A percentile compares a stretch with the other conserved stretches of the same genome.
Conservation (phyloP, 2,113 vertebrate species). For the Meleagris gallopavo region DNA sequence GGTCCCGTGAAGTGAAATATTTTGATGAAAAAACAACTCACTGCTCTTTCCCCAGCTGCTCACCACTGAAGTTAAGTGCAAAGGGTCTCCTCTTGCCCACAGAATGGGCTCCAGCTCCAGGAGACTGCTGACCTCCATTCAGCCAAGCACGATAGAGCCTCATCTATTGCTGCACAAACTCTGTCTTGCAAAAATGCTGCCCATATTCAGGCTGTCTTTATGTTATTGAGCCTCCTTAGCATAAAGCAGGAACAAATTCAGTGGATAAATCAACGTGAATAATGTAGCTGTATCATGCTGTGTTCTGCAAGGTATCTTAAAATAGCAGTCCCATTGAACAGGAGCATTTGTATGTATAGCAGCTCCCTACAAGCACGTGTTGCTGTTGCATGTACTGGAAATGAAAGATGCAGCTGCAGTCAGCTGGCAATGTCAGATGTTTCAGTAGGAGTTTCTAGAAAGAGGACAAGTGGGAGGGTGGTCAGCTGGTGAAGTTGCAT, state of each 20-base stretch:
- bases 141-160: neutral
- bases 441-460: neutral
- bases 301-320: neutral
- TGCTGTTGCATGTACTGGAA: neutral
- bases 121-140: neutral
- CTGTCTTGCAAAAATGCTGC: neutral
- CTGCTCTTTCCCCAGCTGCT: neutral
- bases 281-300: neutral
- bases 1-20: neutral
- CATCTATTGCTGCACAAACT: neutral
- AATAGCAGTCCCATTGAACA: constrained; percentile 26
- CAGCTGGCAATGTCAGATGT: neutral
- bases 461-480: neutral
- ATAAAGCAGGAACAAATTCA: neutral
- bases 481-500: neutral
- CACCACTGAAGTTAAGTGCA: rapidly evolving
- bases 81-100: neutral
- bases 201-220: neutral
- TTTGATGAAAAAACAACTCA: neutral
- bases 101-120: neutral
- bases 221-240: neutral
- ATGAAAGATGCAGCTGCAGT: neutral
- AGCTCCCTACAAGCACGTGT: neutral
- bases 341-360: neutral
- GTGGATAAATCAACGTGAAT: neutral